Base-by-base conservation (phyloP, 1,140 invertebrate genomes). In the Halyomorpha halys region DNA sequence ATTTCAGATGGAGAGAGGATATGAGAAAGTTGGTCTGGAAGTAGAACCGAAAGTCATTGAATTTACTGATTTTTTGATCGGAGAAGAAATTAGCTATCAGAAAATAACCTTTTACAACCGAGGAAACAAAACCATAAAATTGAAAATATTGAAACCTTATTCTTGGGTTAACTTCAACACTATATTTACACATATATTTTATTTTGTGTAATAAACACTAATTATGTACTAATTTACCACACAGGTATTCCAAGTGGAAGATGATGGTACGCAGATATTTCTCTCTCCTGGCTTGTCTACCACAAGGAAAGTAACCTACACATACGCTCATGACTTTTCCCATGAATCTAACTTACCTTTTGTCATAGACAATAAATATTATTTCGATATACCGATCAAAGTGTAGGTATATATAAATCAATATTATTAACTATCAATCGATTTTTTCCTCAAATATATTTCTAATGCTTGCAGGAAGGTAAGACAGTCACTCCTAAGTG, bases 241-340 rank as follows among this genome's bases (percentile, higher is more conserved):
- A n/a, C 51, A 76, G 75, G 69, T 60, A 0, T 72, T 75, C 56
- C 61, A 69, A 63, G 66, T 76, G 0, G 66, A 69, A 54, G 65
- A 62, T 9, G 66, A 67, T 18, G 59, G n/a, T 61, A 18, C 44
- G 18, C 64, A 68, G n/a, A 44, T 66, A 44, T 39, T 68, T 49
- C 25, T 76, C 8, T 68, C 68, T 63, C 71, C 73, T n/a, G 74
- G 74, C 44, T 66, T 75, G 65, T 69, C 59, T 30, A 60, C 74
- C 15, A 64, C 25, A 9, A 66, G 68, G 25, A 66, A 16, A 1
- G 70, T 76, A 0, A 68, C 60, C 21, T 76, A 73, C 51, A 67
- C 66, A 0, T 74, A 69, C 47, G 72, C 68, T 53, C 61, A 65
- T 18, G 59, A 68, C 2, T 66, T 69, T n/a, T 60, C 72, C 0